Percentiles rank a stretch among this genome's conserved stretches.
Conservation (phyloP, 1,140 invertebrate species). For the Pseudomyrmex cubaensis region DNA sequence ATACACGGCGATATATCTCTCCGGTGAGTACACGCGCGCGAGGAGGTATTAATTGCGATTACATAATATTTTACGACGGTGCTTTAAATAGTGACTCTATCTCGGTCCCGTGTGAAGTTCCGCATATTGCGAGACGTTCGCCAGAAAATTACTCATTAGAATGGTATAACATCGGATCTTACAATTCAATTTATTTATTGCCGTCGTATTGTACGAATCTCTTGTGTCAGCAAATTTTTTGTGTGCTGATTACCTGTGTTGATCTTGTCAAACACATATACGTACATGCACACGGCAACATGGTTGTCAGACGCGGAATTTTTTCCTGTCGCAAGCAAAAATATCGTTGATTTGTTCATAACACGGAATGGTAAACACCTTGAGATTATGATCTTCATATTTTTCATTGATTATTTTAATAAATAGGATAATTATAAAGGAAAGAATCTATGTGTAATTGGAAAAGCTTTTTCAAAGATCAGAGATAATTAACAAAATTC, state of each 20-base stretch:
- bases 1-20: slow-evolving; percentile 32
- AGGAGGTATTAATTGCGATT: slow-evolving; percentile 58
- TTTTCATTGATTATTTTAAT: too few relatives aligned
- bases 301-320: not conserved
- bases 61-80: slow-evolving; percentile 54
- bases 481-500: too few relatives aligned
- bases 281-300: not conserved
- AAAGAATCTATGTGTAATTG: too few relatives aligned
- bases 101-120: slow-evolving; percentile 21
- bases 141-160: slow-evolving; percentile 30
- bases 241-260: not conserved
- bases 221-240: not conserved
- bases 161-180: not conserved
- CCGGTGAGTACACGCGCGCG: not conserved
- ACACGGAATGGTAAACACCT: too few relatives aligned
- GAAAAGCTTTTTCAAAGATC: too few relatives aligned
- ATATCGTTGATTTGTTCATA: too few relatives aligned
- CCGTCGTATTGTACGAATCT: not conserved
- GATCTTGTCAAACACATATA: not conserved
- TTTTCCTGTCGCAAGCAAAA: not conserved
- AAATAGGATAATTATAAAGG: too few relatives aligned
- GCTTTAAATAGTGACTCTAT: slow-evolving; percentile 34
- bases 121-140: not conserved
- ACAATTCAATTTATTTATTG: not conserved
- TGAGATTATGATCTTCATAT: too few relatives aligned